These are phyloP conservation scores for Platyura marginata DNA, from an alignment of 1,140 invertebrate species.

Conservation along the genomic window DNA sequence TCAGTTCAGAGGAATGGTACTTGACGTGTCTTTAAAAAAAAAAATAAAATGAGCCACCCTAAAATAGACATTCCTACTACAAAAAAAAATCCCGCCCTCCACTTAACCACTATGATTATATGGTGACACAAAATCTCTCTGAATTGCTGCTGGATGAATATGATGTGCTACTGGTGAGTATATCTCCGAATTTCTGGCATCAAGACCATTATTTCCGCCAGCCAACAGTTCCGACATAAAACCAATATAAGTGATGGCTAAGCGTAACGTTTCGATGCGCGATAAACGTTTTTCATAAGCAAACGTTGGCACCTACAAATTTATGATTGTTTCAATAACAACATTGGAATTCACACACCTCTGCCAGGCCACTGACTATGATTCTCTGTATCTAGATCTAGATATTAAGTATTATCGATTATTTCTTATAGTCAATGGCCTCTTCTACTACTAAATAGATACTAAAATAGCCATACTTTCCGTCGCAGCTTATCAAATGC, in stretches of 20 bases:
- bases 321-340: not conserved
- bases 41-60: too few relatives aligned
- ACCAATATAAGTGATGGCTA: constrained; percentile 96
- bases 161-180: constrained; percentile 16
- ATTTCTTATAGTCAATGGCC: too few relatives aligned
- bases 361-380: too few relatives aligned
- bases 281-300: constrained; percentile 96
- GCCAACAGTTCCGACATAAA: constrained; percentile 86
- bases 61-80: too few relatives aligned
- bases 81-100: too few relatives aligned
- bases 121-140: constrained; percentile 20
- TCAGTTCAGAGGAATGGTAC: too few relatives aligned
- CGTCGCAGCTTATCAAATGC: constrained; percentile 85
- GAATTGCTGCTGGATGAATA: constrained; percentile 16
- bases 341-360: too few relatives aligned
- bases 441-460: too few relatives aligned
- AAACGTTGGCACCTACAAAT: constrained; percentile 78
- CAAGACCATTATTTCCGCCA: constrained; percentile 30
- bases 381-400: too few relatives aligned
- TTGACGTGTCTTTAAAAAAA: too few relatives aligned
- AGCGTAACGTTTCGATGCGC: constrained; percentile 87
- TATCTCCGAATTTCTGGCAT: constrained; percentile 20
- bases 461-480: too few relatives aligned
- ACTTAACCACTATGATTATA: constrained; percentile 11
- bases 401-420: too few relatives aligned